Conservation (phyloP, 2,888 invertebrate species). For the Patella caerulea region DNA sequence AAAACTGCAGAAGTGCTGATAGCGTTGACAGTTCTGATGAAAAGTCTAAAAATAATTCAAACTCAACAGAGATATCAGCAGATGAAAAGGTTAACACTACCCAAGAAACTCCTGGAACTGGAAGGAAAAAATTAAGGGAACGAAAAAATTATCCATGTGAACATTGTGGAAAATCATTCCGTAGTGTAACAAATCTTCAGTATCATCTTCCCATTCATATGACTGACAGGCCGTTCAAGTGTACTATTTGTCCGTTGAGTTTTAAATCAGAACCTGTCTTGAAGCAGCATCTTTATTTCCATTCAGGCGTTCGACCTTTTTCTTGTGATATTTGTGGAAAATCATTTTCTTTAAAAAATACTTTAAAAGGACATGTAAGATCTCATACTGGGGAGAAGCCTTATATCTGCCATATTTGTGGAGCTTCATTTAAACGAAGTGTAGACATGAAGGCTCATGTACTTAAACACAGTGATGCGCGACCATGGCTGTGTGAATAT, state of each 20-base stretch:
- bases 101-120: background rate
- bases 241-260: background rate
- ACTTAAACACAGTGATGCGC: background rate
- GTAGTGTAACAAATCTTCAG: background rate
- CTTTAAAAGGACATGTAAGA: background rate
- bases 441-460: background rate
- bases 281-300: background rate
- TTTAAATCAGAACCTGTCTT: background rate
- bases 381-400: constrained; percentile 6
- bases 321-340: background rate
- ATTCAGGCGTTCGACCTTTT: background rate
- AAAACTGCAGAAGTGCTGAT: no score
- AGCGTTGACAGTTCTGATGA: background rate
- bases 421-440: background rate
- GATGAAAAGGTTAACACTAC: background rate
- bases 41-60: background rate
- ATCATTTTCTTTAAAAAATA: constrained; percentile 1
- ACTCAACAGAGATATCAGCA: background rate
- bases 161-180: constrained; percentile 1
- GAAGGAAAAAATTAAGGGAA: background rate
- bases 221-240: background rate
- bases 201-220: background rate
- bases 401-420: constrained; percentile 4
- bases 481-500: background rate
- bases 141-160: background rate